These are phyloP conservation scores for Nanorana parkeri DNA, from an alignment of 2,113 vertebrate genomes.

Conservation along the genomic window DNA sequence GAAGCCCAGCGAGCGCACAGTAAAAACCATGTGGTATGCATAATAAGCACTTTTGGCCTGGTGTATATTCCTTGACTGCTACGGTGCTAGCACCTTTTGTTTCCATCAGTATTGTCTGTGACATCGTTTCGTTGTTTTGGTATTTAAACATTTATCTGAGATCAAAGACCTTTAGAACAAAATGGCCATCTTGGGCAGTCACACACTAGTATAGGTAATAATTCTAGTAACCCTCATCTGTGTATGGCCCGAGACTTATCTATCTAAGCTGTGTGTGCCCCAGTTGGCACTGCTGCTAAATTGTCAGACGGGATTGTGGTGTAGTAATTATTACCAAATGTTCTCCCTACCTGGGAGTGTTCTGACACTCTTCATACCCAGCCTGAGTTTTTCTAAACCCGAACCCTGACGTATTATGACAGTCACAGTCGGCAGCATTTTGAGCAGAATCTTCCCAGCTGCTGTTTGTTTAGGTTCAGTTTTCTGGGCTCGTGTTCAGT, in stretches of 20 bases:
- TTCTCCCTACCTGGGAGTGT: too few species aligned
- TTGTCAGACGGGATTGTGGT: too few species aligned
- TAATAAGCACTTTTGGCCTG: slow-evolving; percentile 6
- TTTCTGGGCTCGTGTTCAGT: not conserved
- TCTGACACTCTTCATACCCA: too few species aligned
- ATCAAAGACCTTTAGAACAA: too few species aligned
- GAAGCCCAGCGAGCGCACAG: not conserved
- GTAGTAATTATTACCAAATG: not conserved
- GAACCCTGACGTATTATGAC: not conserved
- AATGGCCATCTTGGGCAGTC: too few species aligned
- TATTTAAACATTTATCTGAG: not conserved
- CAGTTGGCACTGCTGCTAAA: not conserved
- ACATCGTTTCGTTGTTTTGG: not conserved
- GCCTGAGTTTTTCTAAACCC: not conserved
- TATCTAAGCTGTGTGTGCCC: not conserved
- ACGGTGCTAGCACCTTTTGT: slow-evolving; percentile 34
- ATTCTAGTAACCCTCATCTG: not conserved
- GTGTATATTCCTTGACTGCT: not conserved
- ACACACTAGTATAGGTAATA: not conserved
- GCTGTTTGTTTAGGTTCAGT: not conserved
- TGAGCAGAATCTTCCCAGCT: not conserved
- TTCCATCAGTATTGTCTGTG: slow-evolving; percentile 25
- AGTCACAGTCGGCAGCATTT: not conserved
- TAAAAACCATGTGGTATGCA: not conserved
- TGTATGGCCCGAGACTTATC: not conserved